Conservation (phyloP, 2,888 invertebrate genomes). For the Brassicogethes aeneus region DNA sequence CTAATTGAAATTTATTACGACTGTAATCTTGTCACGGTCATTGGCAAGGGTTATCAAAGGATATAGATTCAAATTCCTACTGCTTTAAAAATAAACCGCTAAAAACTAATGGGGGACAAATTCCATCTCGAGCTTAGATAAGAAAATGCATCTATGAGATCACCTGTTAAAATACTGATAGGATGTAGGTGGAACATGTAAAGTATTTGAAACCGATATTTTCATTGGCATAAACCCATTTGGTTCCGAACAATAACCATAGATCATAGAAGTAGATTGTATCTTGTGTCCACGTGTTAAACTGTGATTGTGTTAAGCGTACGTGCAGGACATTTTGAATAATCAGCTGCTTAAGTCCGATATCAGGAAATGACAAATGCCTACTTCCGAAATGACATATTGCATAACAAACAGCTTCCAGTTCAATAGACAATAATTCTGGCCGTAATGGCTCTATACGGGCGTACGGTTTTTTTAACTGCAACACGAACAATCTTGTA, state of each 20-base stretch:
- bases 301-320: slow-evolving; percentile 9
- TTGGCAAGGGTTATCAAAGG: slow-evolving; percentile 10
- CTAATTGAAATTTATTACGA: not conserved
- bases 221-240: no score
- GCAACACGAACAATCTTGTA: no score
- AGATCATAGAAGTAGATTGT: no score
- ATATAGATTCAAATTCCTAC: no score
- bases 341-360: slow-evolving; percentile 25
- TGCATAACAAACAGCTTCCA: slow-evolving; percentile 28
- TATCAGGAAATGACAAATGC: slow-evolving; percentile 33
- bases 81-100: no score
- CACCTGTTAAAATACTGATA: no score
- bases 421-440: slow-evolving; percentile 7
- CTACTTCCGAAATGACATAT: slow-evolving; percentile 32
- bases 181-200: no score
- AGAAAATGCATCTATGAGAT: no score
- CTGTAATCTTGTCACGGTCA: not conserved
- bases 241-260: no score
- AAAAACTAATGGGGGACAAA: no score
- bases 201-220: no score
- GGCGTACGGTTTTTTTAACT: not conserved
- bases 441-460: not conserved
- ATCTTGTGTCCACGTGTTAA: slow-evolving; percentile 1
- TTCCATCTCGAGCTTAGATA: no score
- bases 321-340: slow-evolving; percentile 27